Evolutionary conservation across 2,113 vertebrate species (phyloP).

Genomic region (Oncorhynchus tshawytscha): DNA sequence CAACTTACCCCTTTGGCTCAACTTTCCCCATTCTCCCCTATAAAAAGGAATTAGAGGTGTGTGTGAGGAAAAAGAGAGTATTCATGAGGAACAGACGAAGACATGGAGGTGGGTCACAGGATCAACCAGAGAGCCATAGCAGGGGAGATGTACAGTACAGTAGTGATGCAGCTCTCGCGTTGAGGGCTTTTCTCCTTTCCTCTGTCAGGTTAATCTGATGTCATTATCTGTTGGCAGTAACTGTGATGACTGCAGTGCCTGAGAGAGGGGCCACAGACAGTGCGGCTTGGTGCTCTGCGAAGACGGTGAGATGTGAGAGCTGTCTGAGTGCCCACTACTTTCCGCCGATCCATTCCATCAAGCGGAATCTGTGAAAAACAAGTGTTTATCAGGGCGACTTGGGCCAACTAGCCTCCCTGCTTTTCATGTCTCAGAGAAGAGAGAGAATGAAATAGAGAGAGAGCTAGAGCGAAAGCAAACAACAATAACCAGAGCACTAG

Average conservation of each 20-base stretch:
- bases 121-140: not conserved
- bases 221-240: not conserved
- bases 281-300: constrained; percentile 21
- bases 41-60: too few relatives aligned
- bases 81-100: too few relatives aligned
- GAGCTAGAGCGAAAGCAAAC: not conserved
- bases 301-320: constrained; percentile 53
- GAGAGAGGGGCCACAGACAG: constrained; percentile 24
- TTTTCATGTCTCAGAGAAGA: constrained; percentile 38
- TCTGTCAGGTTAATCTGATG: not conserved
- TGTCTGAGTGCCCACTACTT: constrained; percentile 26
- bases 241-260: not conserved
- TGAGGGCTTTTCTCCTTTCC: not conserved
- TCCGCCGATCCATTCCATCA: constrained; percentile 36
- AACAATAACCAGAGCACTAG: not conserved
- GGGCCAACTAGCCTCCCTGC: constrained; percentile 32
- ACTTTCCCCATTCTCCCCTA: too few relatives aligned
- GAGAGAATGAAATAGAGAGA: not conserved
- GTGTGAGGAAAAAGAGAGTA: too few relatives aligned
- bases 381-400: constrained; percentile 40
- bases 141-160: not conserved
- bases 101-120: not conserved
- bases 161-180: not conserved
- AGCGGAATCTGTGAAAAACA: constrained; percentile 57
- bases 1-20: too few relatives aligned